Percentiles rank a stretch among this genome's conserved stretches.
These are phyloP conservation scores for Pharmacophagus antenor DNA, from an alignment of 2,888 invertebrate genomes.

Conservation along the genomic window DNA sequence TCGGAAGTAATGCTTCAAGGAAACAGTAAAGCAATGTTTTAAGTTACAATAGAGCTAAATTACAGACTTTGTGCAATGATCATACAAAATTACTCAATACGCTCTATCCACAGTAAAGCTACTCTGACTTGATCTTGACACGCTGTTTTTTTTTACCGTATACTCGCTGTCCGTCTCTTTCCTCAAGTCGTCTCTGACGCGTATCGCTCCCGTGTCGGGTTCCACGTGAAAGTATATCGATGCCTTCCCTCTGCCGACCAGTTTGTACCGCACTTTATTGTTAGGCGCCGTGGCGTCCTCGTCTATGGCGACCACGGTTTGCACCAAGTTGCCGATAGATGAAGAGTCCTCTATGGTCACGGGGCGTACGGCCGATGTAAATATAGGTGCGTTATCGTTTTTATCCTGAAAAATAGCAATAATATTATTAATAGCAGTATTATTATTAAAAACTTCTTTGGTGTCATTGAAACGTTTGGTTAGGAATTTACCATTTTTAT, in stretches of 20 bases:
- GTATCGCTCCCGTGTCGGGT: slow-evolving; percentile 89
- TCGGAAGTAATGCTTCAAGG: too few species aligned
- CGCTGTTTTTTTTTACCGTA: slow-evolving; percentile 78
- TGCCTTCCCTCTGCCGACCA: slow-evolving; percentile 90
- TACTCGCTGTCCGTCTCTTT: slow-evolving; percentile 94
- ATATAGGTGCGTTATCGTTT: slow-evolving; percentile 93
- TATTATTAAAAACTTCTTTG: too few species aligned
- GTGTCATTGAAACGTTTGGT: too few species aligned
- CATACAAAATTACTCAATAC: too few species aligned
- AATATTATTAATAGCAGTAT: too few species aligned
- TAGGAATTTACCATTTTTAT: too few species aligned
- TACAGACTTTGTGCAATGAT: too few species aligned
- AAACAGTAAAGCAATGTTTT: too few species aligned
- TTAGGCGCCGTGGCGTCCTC: slow-evolving; percentile 92
- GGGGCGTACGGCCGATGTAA: slow-evolving; percentile 90
- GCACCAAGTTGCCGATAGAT: slow-evolving; percentile 89
- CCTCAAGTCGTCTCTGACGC: slow-evolving; percentile 90
- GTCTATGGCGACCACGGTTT: slow-evolving; percentile 89
- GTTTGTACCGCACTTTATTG: slow-evolving; percentile 89
- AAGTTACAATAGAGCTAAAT: too few species aligned
- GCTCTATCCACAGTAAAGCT: too few species aligned
- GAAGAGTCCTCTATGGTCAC: slow-evolving; percentile 92
- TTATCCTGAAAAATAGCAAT: slow-evolving; percentile 90
- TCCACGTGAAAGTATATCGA: slow-evolving; percentile 93
- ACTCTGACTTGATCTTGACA: neutral